Conservation (phyloP, 2,113 vertebrate genomes). For the Nerophis ophidion region DNA sequence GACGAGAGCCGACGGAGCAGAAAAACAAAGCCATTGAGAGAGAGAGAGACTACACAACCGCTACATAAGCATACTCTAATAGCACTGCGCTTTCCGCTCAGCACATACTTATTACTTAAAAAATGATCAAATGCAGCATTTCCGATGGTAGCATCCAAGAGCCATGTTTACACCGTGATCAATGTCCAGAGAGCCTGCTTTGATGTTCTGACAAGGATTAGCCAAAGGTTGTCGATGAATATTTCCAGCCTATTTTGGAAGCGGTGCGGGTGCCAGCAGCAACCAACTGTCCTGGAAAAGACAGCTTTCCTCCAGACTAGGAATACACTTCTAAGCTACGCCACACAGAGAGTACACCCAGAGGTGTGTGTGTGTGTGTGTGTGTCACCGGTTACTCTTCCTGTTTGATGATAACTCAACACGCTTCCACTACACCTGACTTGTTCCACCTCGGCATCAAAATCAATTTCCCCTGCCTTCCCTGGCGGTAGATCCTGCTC, state of each 20-base stretch:
- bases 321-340: conserved; percentile 23
- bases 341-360: conserved; percentile 33
- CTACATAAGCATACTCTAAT: too few species aligned
- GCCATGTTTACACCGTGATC: conserved; percentile 41
- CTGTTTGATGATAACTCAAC: conserved; percentile 55
- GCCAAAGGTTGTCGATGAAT: conserved; percentile 26
- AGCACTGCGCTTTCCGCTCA: background rate
- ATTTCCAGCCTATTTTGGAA: conserved; percentile 37
- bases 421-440: conserved; percentile 44
- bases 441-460: conserved; percentile 22
- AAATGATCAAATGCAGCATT: conserved; percentile 1
- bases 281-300: conserved; percentile 56
- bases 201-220: conserved; percentile 39
- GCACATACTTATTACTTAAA: background rate
- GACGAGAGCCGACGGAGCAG: too few species aligned
- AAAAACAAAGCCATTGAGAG: too few species aligned
- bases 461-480: conserved; percentile 44
- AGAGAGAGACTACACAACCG: too few species aligned
- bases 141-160: conserved; percentile 42
- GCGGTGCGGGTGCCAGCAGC: conserved; percentile 30
- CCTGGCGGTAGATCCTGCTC: conserved; percentile 28
- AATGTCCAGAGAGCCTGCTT: conserved; percentile 38
- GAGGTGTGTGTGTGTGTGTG: conserved; percentile 22
- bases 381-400: conserved; percentile 42
- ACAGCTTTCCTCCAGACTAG: conserved; percentile 12